Percentiles rank a stretch among this genome's conserved stretches.
These are phyloP conservation scores for Takifugu ocellatus DNA, from an alignment of 2,797 vertebrate genomes.

Conservation along the genomic window DNA sequence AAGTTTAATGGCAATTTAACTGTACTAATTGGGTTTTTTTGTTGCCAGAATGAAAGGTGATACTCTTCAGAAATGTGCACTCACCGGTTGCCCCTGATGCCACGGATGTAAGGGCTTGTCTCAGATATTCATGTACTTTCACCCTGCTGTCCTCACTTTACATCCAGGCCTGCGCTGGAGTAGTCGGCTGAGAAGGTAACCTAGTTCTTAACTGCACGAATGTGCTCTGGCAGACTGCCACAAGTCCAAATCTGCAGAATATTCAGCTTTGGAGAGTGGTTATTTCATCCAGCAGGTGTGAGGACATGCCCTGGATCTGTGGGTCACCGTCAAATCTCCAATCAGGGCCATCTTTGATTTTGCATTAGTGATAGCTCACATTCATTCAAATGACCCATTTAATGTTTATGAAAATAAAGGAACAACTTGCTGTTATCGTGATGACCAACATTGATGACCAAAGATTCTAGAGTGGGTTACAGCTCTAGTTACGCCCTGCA, in stretches of 20 bases:
- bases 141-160: slow-evolving; percentile 22
- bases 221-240: slow-evolving; percentile 7
- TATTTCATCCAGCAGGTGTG: neutral
- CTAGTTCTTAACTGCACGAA: neutral
- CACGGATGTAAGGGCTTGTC: neutral
- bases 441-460: no score
- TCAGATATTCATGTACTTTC: slow-evolving; percentile 19
- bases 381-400: no score
- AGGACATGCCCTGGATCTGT: neutral
- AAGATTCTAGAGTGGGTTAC: no score
- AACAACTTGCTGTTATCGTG: no score
- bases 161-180: slow-evolving; percentile 5
- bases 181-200: slow-evolving; percentile 5
- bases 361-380: no score
- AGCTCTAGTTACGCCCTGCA: no score
- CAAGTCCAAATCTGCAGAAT: neutral
- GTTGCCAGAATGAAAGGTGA: slow-evolving; percentile 6
- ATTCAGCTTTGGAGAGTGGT: slow-evolving; percentile 8
- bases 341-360: no score
- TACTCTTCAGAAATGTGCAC: neutral
- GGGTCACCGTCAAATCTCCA: neutral
- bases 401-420: no score
- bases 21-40: neutral
- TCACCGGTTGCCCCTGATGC: slow-evolving; percentile 14
- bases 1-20: neutral